These are phyloP conservation scores for Phoxinus dragarum DNA, from an alignment of 2,797 vertebrate species.

Conservation along the genomic window DNA sequence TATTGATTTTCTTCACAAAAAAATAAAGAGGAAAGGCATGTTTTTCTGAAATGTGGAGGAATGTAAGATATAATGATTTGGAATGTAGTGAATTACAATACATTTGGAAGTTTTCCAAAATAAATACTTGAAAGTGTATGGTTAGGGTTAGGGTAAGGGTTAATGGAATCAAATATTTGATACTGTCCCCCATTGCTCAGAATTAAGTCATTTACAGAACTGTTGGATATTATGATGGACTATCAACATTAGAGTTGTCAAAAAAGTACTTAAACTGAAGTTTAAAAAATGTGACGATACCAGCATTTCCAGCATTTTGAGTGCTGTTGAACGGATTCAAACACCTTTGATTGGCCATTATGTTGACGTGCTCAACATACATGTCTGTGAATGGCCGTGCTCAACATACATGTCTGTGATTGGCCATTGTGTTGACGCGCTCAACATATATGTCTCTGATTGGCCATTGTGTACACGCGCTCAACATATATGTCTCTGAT, in stretches of 20 bases:
- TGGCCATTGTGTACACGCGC: no score
- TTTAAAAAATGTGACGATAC: no score
- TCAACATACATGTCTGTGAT: no score
- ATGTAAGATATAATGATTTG: neutral
- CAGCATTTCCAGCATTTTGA: no score
- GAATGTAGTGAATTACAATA: neutral
- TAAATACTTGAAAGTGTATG: neutral
- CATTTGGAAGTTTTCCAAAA: neutral
- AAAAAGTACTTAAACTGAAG: no score
- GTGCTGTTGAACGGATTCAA: no score
- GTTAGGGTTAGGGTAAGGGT: neutral
- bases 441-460: no score
- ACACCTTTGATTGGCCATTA: no score
- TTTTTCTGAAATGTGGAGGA: neutral
- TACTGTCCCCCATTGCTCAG: neutral
- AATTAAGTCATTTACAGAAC: neutral
- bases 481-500: no score
- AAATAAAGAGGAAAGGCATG: neutral
- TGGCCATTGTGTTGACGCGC: no score
- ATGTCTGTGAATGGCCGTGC: no score
- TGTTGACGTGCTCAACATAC: no score
- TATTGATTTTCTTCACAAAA: neutral
- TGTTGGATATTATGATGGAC: neutral
- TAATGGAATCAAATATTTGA: neutral
- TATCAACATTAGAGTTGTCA: neutral